phyloP scores from a whole-genome alignment of 2,797 vertebrate species.

The Brachyalestes nurse region DNA sequence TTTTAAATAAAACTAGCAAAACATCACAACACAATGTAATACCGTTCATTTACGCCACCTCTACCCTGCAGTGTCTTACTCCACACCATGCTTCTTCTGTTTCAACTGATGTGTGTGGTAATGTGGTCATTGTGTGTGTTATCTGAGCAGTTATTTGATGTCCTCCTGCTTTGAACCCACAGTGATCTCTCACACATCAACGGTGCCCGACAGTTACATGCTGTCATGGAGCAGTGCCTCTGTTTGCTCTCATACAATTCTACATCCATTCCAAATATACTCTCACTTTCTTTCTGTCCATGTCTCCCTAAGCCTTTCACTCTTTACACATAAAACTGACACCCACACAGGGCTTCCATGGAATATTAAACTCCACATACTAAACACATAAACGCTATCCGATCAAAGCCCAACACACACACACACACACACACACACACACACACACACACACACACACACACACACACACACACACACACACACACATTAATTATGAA shows the following conservation, averaged over 20 bases:
- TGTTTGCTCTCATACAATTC: background rate
- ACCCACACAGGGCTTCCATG: background rate
- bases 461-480: background rate
- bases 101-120: background rate
- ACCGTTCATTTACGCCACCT: background rate
- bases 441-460: no score
- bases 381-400: background rate
- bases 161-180: background rate
- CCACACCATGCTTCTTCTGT: background rate
- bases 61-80: background rate
- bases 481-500: background rate
- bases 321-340: no score
- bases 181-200: background rate
- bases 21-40: background rate
- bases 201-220: background rate
- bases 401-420: background rate
- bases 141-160: background rate
- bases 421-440: background rate
- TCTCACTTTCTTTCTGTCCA: background rate
- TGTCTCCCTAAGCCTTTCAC: background rate
- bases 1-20: no score
- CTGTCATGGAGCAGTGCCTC: background rate
- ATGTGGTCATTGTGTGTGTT: background rate
- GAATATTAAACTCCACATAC: constrained; percentile 35
- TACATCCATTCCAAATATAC: background rate